Evolutionary conservation across 2,797 vertebrate species (phyloP).

Genomic region (Mustela erminea): DNA sequence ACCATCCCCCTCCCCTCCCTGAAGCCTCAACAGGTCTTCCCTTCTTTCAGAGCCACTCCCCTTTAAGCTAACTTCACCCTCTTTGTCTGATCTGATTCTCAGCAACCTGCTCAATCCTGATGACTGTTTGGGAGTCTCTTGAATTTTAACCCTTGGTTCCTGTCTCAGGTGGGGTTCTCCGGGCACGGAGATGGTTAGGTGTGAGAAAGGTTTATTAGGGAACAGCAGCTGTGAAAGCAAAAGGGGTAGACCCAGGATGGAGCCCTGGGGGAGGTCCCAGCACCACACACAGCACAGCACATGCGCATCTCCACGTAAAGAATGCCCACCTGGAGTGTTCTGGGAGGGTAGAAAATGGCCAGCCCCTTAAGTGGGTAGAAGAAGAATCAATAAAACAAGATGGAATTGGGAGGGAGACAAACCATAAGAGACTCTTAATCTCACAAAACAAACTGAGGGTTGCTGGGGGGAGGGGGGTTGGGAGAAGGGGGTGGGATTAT

Average conservation of each 20-base stretch:
- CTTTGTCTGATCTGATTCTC: background rate
- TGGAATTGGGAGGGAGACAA: no score
- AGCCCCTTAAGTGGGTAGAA: background rate
- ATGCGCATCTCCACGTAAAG: background rate
- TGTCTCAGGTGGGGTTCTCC: background rate
- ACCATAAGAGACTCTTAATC: no score
- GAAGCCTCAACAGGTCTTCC: fast-evolving
- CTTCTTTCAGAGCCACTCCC: no score
- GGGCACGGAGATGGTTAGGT: background rate
- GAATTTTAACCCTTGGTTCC: background rate
- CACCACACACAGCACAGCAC: background rate
- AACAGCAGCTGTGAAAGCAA: background rate
- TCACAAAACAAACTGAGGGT: no score
- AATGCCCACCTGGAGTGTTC: background rate
- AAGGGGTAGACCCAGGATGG: background rate
- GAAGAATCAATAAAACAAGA: no score
- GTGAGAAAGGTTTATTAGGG: background rate
- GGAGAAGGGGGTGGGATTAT: no score
- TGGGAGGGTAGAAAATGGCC: fast-evolving
- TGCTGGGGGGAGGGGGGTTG: no score
- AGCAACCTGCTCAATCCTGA: background rate
- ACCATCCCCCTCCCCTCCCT: fast-evolving
- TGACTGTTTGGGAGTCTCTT: background rate
- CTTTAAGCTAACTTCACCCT: background rate
- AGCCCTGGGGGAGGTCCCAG: no score